Evolutionary conservation across 1,140 invertebrate genomes (phyloP), one percentile per base, ranked within the genome.

Genomic region (Laupala kohalensis): DNA sequence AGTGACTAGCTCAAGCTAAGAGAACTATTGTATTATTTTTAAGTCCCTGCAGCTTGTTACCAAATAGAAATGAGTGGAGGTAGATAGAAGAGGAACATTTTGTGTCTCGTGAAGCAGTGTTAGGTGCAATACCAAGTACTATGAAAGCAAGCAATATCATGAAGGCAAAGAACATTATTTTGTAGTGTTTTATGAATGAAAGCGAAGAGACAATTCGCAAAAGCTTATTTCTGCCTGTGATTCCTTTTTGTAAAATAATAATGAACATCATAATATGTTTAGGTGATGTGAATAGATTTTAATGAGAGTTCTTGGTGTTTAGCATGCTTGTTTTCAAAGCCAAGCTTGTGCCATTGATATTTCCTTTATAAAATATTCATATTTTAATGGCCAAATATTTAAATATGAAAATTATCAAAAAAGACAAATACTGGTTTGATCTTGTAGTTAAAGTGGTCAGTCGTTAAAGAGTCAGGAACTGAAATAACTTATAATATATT

Each of bases 221-320:
- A 68, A 68, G 67, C 67, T 68, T 68, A 68, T 68, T 68, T 68
- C 67, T 68, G 67, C 67, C 67, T 68, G 67, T 68, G 67, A 68
- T 68, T 68, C 67, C 24, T 68, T 68, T 68, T 68, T 68, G 67
- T 68, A 68, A 68, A n/a, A 68, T 68, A 29, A 68, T 29, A 68
- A 29, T 68, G 67, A 68, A 19, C 67, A 68, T 68, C 67, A 30
- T 68, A 13, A 66, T 68, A 68, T 68, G 67, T 68, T 68, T 68
- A 29, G 67, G 67, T 68, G 67, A 68, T 68, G 67, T 68, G 28
- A 68, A 68, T 68, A 68, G 67, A 29, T 68, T 68, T 37, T 29
- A 68, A 68, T 15, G 5, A 23, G 67, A 23, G n/a, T 23, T 15
- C 9, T 68, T 29, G 29, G 27, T 68, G 67, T 68, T 3, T 37